Conservation (phyloP, 53 echinoderm and acorn worm genomes). For the Actinopyga echinites region DNA sequence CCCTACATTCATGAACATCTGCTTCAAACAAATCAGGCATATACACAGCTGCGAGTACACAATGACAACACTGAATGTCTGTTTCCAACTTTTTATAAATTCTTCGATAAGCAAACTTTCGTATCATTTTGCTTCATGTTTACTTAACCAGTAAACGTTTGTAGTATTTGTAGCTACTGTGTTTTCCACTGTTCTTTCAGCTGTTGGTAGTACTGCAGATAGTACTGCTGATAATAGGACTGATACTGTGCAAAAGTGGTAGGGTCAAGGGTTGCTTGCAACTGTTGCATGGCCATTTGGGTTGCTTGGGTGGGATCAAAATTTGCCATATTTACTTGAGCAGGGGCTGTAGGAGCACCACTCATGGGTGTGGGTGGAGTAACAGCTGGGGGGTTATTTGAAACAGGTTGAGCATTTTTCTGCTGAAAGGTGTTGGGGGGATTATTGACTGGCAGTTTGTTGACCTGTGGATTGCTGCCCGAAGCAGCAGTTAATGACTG, state of each 20-base stretch:
- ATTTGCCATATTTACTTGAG: conserved; percentile 51
- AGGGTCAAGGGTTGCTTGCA: conserved; percentile 69
- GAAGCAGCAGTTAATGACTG: too few species aligned
- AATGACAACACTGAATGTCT: too few species aligned
- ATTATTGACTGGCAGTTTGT: too few species aligned
- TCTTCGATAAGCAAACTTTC: too few species aligned
- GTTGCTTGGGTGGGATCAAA: conserved; percentile 42
- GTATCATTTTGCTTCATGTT: too few species aligned
- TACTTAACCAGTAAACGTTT: too few species aligned
- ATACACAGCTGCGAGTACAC: too few species aligned
- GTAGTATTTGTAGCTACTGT: not conserved
- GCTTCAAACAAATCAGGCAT: too few species aligned
- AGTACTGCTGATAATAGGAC: conserved; percentile 83
- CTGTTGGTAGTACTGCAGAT: conserved; percentile 93
- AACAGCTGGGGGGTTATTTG: not conserved
- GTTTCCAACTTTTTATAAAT: too few species aligned
- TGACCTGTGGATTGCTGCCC: too few species aligned
- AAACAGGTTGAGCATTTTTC: not conserved
- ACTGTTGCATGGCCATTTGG: conserved; percentile 42
- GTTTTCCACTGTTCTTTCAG: conserved; percentile 45
- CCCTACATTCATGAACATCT: too few species aligned
- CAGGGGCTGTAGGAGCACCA: conserved; percentile 33
- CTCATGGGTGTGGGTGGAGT: not conserved
- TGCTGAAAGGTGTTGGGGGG: too few species aligned
- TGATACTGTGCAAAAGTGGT: conserved; percentile 77